Conservation (phyloP, 2,797 vertebrate genomes). For the Liparis tanakae region DNA sequence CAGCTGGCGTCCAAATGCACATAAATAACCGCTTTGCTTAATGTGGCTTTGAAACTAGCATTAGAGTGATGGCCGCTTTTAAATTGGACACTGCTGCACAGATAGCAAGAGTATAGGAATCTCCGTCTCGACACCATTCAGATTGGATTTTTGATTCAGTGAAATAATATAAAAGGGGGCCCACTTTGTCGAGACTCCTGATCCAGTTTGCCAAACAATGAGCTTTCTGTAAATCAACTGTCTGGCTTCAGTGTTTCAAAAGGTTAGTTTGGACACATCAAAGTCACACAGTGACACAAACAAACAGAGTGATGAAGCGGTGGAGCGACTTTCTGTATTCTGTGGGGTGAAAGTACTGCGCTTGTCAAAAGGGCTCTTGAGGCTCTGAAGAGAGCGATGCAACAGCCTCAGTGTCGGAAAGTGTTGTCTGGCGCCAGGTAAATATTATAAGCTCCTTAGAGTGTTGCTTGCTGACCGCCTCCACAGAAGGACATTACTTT, state of each 20-base stretch:
- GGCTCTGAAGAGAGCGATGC: not conserved
- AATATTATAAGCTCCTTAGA: not conserved
- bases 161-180: not conserved
- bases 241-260: not conserved
- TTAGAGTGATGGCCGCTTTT: conserved; percentile 16
- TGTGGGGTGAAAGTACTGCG: not conserved
- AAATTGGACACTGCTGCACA: not conserved
- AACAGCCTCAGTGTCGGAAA: not conserved
- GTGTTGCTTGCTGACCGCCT: not conserved
- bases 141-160: not conserved
- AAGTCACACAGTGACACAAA: not conserved
- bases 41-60: conserved; percentile 24
- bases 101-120: not conserved
- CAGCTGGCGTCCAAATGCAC: conserved; percentile 36
- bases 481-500: not conserved
- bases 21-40: conserved; percentile 36
- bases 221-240: not conserved
- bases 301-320: not conserved
- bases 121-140: not conserved
- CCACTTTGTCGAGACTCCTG: not conserved
- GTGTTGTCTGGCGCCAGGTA: not conserved
- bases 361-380: not conserved
- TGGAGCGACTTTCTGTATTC: not conserved
- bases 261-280: not conserved
- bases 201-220: not conserved